Base-by-base conservation (phyloP, 2,888 invertebrate species). In the Cepaea hortensis region DNA sequence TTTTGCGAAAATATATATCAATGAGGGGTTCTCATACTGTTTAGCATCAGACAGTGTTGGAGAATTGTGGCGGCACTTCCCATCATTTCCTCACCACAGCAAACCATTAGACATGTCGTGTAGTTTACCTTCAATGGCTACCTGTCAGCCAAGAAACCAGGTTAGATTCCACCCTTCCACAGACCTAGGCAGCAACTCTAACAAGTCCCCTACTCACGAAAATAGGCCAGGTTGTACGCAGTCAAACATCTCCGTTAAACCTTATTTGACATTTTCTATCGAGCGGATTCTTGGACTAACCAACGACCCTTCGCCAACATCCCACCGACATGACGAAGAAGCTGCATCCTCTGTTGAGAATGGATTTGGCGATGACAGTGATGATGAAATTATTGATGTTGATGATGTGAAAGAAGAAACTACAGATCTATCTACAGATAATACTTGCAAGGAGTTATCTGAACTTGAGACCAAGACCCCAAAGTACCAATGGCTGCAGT, bases 231-330 rank as follows among this genome's bases (percentile, higher is more conserved):
- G 7, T 3, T 35, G 13, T 62, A 46, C 1, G 1, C 23, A 62
- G 4, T 46, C 77, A 80, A 46, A 4, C n/a, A 18, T 92, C 88
- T 93, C 93, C 55, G 94, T 81, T 55, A 93, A 91, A 89, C 94
- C 94, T 65, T 94, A 88, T 85, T 93, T 92, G 79, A 93, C 93
- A 85, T 92, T 92, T 88, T 93, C 92, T 91, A 93, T 92, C 11
- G 81, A 81, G 70, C 62, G 85, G 13, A 70, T 87, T n/a, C 80
- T 87, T 15, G 87, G 87, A 4, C 62, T 84, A 9, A 11, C n/a
- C 9, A 15, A 18, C 18, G 73, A 72, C n/a, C 9, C 50, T 13
- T 15, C 23, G 11, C 3, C 4, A n/a, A 35, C 35, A 35, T 15
- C 50, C 0, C 3, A n/a, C 5, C n/a, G 5, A 20, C 18, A 7